Evolutionary conservation across 2,113 vertebrate species (phyloP).

Genomic region (Forbesichthys agassizii): DNA sequence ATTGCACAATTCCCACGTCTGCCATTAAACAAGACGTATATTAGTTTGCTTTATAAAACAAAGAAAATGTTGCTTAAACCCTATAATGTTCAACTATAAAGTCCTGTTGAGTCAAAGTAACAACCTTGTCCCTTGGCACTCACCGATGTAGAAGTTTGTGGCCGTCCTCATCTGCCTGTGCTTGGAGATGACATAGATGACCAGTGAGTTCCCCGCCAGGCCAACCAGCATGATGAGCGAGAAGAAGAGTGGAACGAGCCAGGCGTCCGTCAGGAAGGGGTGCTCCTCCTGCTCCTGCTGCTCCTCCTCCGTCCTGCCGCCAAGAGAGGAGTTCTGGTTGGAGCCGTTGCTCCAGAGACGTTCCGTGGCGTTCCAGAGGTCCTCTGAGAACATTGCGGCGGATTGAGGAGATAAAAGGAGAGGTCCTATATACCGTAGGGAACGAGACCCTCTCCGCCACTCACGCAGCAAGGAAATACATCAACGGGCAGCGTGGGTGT

Average conservation of each 20-base stretch:
- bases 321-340: constrained; percentile 55
- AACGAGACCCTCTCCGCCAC: not conserved
- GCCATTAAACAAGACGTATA: too few relatives aligned
- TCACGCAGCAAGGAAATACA: too few relatives aligned
- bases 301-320: constrained; percentile 18
- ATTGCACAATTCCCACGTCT: too few relatives aligned
- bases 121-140: constrained; percentile 26
- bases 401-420: not conserved
- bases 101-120: not conserved
- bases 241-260: constrained; percentile 84
- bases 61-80: too few relatives aligned
- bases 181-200: constrained; percentile 83
- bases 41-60: too few relatives aligned
- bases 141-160: constrained; percentile 87
- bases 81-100: too few relatives aligned
- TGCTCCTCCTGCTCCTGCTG: constrained; percentile 59
- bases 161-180: constrained; percentile 85
- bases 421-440: not conserved
- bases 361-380: constrained; percentile 70
- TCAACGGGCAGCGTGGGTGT: not conserved
- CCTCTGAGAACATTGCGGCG: constrained; percentile 49
- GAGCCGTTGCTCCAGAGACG: constrained; percentile 65
- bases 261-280: constrained; percentile 83
- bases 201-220: constrained; percentile 81
- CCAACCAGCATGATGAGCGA: constrained; percentile 83